Conservation (phyloP, 1,140 invertebrate genomes). For the Palaemon carinicauda region DNA sequence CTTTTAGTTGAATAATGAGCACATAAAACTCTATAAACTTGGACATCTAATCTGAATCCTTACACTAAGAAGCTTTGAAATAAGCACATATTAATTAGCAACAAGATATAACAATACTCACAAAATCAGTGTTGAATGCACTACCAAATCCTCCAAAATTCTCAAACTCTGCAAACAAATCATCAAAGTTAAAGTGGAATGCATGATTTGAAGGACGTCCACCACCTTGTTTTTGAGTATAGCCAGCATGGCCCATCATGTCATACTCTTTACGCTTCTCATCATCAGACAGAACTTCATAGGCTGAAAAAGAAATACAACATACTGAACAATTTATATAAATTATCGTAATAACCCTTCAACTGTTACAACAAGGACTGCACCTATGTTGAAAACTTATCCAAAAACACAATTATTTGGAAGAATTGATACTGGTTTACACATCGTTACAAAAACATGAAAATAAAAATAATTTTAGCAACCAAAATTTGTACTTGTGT, state of each 20-base stretch:
- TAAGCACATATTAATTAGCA: not conserved
- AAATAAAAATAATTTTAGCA: no score
- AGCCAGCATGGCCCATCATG: conserved; percentile 42
- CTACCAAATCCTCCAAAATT: conserved; percentile 10
- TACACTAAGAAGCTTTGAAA: not conserved
- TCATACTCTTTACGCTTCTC: conserved; percentile 58
- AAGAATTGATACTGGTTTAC: no score
- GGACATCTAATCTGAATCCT: no score
- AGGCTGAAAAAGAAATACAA: conserved; percentile 44
- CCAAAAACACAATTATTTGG: no score
- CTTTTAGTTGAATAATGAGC: no score
- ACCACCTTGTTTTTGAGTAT: conserved; percentile 27
- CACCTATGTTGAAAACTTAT: no score
- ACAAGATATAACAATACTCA: not conserved
- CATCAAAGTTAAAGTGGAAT: conserved; percentile 58
- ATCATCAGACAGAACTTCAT: conserved; percentile 57
- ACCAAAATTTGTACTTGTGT: no score
- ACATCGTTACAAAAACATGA: no score
- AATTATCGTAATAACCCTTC: no score
- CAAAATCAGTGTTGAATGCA: conserved; percentile 50
- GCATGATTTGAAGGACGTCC: not conserved
- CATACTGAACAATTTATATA: no score
- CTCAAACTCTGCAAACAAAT: conserved; percentile 56
- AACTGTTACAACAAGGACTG: no score
- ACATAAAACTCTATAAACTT: no score